Conservation (phyloP, 2,113 vertebrate species). For the Polyodon spathula region DNA sequence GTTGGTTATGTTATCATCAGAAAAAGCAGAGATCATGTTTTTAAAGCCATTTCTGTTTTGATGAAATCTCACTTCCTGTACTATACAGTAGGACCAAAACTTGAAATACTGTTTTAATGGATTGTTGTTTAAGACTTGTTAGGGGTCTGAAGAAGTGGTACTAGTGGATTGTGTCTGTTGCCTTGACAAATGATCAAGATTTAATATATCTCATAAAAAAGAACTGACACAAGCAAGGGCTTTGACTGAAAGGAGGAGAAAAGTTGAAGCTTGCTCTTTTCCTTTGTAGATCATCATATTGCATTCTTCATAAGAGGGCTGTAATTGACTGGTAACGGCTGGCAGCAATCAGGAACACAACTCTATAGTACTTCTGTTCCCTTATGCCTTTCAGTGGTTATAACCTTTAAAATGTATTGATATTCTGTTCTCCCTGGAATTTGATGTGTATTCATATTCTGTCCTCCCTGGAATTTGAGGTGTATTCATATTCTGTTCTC, state of each 20-base stretch:
- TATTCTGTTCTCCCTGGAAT: conserved; percentile 27
- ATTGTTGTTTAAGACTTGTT: neutral
- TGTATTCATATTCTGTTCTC: neutral
- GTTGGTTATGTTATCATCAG: too few species aligned
- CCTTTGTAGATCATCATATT: conserved; percentile 33
- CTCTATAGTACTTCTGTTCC: conserved; percentile 29
- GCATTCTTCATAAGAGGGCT: conserved; percentile 16
- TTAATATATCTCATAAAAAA: conserved; percentile 21
- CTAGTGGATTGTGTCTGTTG: neutral
- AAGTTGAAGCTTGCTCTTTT: conserved; percentile 24
- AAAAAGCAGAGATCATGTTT: too few species aligned
- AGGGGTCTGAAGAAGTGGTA: neutral
- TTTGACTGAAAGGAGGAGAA: conserved; percentile 20
- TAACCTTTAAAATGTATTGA: conserved; percentile 33
- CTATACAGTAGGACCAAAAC: too few species aligned
- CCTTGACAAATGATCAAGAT: neutral
- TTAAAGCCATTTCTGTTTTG: too few species aligned
- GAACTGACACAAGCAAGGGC: conserved; percentile 8
- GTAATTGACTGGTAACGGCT: conserved; percentile 17
- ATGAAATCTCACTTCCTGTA: too few species aligned
- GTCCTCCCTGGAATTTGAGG: neutral
- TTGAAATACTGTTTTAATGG: too few species aligned
- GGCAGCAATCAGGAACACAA: conserved; percentile 43
- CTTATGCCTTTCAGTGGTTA: conserved; percentile 32
- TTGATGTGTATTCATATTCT: neutral